Conservation (phyloP, 2,797 vertebrate species). For the Momotus momota region DNA sequence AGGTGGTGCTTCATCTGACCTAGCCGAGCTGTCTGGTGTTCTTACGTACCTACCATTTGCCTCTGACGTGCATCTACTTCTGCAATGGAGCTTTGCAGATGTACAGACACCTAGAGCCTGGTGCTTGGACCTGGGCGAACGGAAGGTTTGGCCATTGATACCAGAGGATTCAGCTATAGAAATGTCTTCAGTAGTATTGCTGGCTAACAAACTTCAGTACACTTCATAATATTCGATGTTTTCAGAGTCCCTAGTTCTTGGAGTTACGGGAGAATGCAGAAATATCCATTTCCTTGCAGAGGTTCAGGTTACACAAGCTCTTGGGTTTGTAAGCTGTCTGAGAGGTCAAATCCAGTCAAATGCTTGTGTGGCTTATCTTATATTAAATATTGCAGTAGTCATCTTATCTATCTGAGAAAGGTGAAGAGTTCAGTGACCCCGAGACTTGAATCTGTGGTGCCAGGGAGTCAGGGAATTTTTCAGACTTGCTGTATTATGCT, state of each 20-base stretch:
- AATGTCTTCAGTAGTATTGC: background rate
- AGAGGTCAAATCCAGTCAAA: slow-evolving; percentile 72
- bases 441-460: slow-evolving; percentile 32
- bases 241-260: background rate
- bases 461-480: slow-evolving; percentile 49
- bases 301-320: slow-evolving; percentile 51
- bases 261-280: background rate
- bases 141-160: background rate
- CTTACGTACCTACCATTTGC: rapidly evolving
- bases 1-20: background rate
- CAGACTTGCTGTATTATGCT: slow-evolving; percentile 42
- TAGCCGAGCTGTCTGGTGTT: background rate
- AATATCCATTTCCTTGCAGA: slow-evolving; percentile 44
- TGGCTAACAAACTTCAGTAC: background rate
- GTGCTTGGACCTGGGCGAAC: background rate
- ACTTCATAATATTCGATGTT: background rate
- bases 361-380: slow-evolving; percentile 59
- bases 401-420: slow-evolving; percentile 64
- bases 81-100: background rate
- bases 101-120: background rate
- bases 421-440: slow-evolving; percentile 54
- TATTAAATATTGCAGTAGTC: slow-evolving; percentile 67
- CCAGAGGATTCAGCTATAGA: background rate
- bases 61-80: background rate
- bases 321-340: slow-evolving; percentile 61